Evolutionary conservation across 1,140 invertebrate species (phyloP).

Genomic region (Ladona fulva): DNA sequence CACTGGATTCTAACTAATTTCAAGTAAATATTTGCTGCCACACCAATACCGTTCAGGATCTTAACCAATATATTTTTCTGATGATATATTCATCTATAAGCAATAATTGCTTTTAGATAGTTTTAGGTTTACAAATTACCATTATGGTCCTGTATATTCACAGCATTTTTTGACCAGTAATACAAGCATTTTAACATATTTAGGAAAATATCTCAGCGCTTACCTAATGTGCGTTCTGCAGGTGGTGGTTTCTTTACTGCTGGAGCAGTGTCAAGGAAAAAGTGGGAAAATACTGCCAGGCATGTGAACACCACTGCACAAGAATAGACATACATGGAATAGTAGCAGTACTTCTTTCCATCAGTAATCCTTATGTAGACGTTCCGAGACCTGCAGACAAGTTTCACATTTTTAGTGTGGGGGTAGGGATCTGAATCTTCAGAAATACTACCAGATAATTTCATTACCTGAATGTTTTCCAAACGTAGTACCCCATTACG

Average conservation of each 20-base stretch:
- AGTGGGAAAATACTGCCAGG: conserved; percentile 68
- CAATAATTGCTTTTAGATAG: no score
- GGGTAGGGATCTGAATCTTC: conserved; percentile 15
- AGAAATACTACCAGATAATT: conserved; percentile 11
- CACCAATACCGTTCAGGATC: no score
- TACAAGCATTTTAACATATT: no score
- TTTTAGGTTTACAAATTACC: no score
- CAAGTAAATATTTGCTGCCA: no score
- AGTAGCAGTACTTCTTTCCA: conserved; percentile 74
- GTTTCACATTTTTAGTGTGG: not conserved
- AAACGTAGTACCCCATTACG: conserved; percentile 73
- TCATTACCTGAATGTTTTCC: conserved; percentile 67
- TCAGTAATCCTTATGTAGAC: conserved; percentile 73
- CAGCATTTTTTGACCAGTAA: no score
- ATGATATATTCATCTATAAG: no score
- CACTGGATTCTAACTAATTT: no score
- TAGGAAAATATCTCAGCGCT: no score
- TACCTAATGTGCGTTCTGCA: no score
- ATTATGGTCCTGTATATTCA: no score
- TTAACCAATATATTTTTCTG: no score
- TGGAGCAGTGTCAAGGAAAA: conserved; percentile 51
- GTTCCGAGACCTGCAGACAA: conserved; percentile 56
- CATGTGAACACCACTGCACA: conserved; percentile 55
- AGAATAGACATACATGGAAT: conserved; percentile 70
- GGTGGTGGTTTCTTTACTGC: not conserved